Base-by-base conservation (phyloP, 2,888 invertebrate species). In the Aphidoletes aphidimyza region DNA sequence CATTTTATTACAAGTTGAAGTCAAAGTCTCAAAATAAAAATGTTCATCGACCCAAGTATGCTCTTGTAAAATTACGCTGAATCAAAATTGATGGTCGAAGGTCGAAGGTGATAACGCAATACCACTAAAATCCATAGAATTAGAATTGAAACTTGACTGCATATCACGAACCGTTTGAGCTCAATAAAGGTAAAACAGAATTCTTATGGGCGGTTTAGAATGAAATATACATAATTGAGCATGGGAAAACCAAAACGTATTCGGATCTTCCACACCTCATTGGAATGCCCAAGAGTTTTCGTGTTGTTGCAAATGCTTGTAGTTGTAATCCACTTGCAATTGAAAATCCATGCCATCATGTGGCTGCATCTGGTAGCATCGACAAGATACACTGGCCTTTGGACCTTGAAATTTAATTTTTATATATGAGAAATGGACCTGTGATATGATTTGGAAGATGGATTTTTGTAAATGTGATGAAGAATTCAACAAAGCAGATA, bases 301-400 rank as follows among this genome's bases (percentile, higher is more conserved):
- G 91, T 17, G 90, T 91, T 26, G 87, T 91, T 0, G 91, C 91
- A 0, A 88, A 90, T 83, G 90, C 91, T 45, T 91, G 91, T 86
- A 90, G 90, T 3, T 90, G 90, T 0, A 91, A 91, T 86, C 86
- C 88, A 0, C 89, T 90, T 85, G 81, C 91, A 14, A 84, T 91
- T 54, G 87, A 91, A 0, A 88, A 91, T 39, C 91, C 91, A 0
- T 91, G 91, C 86, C 91, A 91, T 85, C 88, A 91, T 78, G 84
- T 91, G 0, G 88, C 91, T 1, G 90, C 90, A 36, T 87, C 89
- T 14, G 39, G 39, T 49, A 87, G 91, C 1, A 87, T 91, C 22
- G 91, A 92, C 39, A 91, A 92, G 86, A 92, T 92, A 86, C 89
- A 90, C 85, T 92, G 92, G 91, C 87, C 93, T 83, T 88, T 91